Evolutionary conservation across 2,888 invertebrate species (phyloP).

Genomic region (Eupithecia insigniata): DNA sequence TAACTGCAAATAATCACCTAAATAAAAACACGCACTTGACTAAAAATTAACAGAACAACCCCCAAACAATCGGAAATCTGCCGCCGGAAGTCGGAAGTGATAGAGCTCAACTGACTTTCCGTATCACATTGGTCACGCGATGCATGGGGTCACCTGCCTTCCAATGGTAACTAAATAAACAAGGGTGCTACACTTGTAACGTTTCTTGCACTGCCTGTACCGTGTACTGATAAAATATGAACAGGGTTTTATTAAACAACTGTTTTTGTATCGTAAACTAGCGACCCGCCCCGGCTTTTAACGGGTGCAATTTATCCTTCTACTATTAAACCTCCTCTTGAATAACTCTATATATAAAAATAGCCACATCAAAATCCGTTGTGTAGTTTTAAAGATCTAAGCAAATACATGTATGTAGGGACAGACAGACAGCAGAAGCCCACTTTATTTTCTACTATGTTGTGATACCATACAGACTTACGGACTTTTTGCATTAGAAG

Average conservation of each 20-base stretch:
- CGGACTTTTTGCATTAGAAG: not conserved
- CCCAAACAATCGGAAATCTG: slow-evolving; percentile 63
- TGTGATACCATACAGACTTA: too few species aligned
- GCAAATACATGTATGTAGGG: too few species aligned
- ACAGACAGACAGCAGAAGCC: too few species aligned
- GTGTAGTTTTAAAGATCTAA: too few species aligned
- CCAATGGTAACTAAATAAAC: slow-evolving; percentile 62
- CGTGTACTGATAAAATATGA: slow-evolving; percentile 8
- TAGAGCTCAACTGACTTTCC: slow-evolving; percentile 81
- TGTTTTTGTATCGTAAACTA: too few species aligned
- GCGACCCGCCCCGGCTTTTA: too few species aligned
- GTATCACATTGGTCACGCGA: slow-evolving; percentile 72
- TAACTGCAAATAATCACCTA: not conserved
- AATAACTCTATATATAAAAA: too few species aligned
- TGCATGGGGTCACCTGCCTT: slow-evolving; percentile 59
- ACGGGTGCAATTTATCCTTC: too few species aligned
- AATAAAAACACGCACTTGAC: slow-evolving; percentile 14
- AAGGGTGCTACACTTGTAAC: slow-evolving; percentile 36
- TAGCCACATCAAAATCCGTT: too few species aligned
- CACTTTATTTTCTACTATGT: too few species aligned
- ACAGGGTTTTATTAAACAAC: not conserved
- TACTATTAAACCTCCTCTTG: too few species aligned
- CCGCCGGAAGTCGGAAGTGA: slow-evolving; percentile 79
- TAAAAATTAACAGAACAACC: slow-evolving; percentile 19
- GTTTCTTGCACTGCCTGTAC: slow-evolving; percentile 8